phyloP scores from a whole-genome alignment of 2,888 invertebrate species.

The Cremastinae sp. region DNA sequence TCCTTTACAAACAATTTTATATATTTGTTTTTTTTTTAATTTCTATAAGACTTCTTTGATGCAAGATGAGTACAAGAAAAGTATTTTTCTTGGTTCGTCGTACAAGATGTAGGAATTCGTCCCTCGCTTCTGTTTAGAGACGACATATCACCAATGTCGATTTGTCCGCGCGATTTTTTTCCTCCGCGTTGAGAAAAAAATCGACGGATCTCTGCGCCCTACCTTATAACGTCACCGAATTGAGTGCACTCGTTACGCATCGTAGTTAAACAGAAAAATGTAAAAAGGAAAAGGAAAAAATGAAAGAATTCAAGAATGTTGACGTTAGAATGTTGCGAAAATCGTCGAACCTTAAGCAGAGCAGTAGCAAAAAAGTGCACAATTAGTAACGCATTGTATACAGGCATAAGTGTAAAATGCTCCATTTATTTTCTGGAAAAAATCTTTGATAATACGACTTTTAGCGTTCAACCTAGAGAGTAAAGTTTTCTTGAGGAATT shows the following conservation, averaged over 20 bases:
- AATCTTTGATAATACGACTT: conserved; percentile 4
- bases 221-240: conserved; percentile 5
- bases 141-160: not conserved
- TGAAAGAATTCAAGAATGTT: not conserved
- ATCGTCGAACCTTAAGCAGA: conserved; percentile 6
- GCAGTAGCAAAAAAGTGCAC: conserved; percentile 26
- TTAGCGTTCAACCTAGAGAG: not conserved
- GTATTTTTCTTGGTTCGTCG: conserved; percentile 2
- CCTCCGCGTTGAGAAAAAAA: not conserved
- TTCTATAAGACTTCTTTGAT: not conserved
- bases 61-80: not conserved
- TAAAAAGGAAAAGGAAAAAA: conserved; percentile 9
- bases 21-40: conserved; percentile 6
- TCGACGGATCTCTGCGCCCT: conserved; percentile 2
- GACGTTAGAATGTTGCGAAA: conserved; percentile 16
- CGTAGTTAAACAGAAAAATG: conserved; percentile 10
- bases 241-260: conserved; percentile 17
- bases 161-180: conserved; percentile 4
- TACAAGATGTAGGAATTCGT: conserved; percentile 10
- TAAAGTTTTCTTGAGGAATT: not conserved
- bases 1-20: conserved; percentile 27
- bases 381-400: conserved; percentile 17
- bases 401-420: conserved; percentile 18
- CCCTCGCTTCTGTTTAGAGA: conserved; percentile 5
- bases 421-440: not conserved